Conservation (phyloP, 1,140 invertebrate species). For the Drosophila athabasca region DNA sequence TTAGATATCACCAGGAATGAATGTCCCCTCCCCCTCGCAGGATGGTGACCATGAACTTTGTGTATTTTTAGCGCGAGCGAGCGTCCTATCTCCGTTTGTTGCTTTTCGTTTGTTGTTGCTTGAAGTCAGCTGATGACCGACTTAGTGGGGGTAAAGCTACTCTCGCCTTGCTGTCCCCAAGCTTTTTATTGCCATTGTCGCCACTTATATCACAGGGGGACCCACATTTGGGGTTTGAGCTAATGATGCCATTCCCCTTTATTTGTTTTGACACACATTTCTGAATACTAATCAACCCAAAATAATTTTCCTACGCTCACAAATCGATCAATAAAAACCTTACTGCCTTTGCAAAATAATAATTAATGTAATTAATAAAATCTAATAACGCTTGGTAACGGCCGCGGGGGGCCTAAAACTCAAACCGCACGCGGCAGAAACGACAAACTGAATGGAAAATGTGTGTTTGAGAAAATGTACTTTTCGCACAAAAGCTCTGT, state of each 20-base stretch:
- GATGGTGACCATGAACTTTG: conserved; percentile 64
- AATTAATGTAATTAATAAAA: not conserved
- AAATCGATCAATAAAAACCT: not conserved
- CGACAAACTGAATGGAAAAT: conserved; percentile 53
- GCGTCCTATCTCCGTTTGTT: conserved; percentile 1
- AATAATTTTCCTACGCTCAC: conserved; percentile 1
- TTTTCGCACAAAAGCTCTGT: conserved; percentile 41
- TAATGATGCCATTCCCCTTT: conserved; percentile 41
- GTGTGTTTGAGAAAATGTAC: conserved; percentile 30
- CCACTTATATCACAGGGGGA: conserved; percentile 51
- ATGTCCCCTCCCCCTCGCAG: not conserved
- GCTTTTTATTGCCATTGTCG: conserved; percentile 44
- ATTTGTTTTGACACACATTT: conserved; percentile 20
- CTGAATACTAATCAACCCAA: conserved; percentile 28
- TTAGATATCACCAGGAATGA: conserved; percentile 13
- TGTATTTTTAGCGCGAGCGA: conserved; percentile 43
- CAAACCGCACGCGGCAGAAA: conserved; percentile 44
- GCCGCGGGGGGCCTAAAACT: conserved; percentile 1
- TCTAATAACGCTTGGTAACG: conserved; percentile 8
- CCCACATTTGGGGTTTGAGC: conserved; percentile 22
- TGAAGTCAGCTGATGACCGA: conserved; percentile 59
- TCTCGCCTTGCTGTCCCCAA: conserved; percentile 13
- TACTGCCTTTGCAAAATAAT: conserved; percentile 8
- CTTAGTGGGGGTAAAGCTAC: conserved; percentile 59
- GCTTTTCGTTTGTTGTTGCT: conserved; percentile 30